phyloP scores from a whole-genome alignment of 1,140 invertebrate species.

The Euglossa dilemma region DNA sequence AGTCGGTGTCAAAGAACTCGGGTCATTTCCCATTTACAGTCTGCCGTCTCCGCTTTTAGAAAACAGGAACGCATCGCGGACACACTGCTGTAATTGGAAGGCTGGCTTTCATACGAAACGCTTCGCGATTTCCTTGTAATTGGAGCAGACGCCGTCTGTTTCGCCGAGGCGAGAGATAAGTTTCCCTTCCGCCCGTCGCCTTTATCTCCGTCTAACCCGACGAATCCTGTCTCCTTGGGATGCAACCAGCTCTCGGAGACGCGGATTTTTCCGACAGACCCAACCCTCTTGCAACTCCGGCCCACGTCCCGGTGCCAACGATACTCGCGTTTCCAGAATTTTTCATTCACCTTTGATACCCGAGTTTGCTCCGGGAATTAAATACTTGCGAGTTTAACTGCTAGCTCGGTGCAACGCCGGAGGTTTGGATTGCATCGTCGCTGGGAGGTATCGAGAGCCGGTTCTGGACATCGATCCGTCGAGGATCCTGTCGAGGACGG shows the following conservation, averaged over 20 bases:
- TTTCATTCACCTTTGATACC: slow-evolving; percentile 18
- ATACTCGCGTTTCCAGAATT: not conserved
- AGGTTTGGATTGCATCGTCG: not conserved
- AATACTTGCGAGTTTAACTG: slow-evolving; percentile 16
- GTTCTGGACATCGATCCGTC: not conserved
- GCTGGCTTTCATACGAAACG: not conserved
- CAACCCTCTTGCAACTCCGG: not conserved
- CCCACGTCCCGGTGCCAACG: not conserved
- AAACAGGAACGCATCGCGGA: slow-evolving; percentile 1
- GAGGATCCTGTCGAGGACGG: not conserved
- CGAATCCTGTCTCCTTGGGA: not conserved
- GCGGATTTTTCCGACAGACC: not conserved
- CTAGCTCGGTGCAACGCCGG: too few species aligned
- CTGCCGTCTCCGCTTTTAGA: slow-evolving; percentile 12
- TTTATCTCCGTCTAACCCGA: not conserved
- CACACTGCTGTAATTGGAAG: slow-evolving; percentile 41
- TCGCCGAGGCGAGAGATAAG: not conserved
- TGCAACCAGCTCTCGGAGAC: not conserved
- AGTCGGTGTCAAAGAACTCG: slow-evolving; percentile 45
- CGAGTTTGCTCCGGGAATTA: not conserved
- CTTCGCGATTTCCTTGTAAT: slow-evolving; percentile 40
- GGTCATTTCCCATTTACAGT: slow-evolving; percentile 31
- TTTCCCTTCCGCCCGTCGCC: not conserved
- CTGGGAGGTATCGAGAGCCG: not conserved
- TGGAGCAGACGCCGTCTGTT: slow-evolving; percentile 18